phyloP scores from a whole-genome alignment of 2,797 vertebrate species.

The Channa striata region DNA sequence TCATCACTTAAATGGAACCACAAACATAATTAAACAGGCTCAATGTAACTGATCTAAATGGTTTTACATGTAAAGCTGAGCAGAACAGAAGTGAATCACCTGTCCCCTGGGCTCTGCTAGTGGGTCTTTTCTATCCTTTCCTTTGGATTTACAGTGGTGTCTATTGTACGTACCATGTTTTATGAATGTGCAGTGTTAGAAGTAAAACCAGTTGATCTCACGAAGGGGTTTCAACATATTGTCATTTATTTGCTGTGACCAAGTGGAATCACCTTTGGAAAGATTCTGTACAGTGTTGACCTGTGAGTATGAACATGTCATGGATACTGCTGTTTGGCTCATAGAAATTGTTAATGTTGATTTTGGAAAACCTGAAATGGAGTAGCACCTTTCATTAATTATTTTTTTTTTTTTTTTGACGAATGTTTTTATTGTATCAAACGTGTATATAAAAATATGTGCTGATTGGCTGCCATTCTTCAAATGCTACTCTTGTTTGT shows the following conservation, averaged over 20 bases:
- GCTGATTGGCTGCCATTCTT: neutral
- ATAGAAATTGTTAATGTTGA: slow-evolving; percentile 2
- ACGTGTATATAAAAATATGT: neutral
- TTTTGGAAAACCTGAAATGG: neutral
- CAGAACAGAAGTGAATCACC: slow-evolving; percentile 71
- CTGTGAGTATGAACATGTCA: slow-evolving; percentile 62
- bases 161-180: neutral
- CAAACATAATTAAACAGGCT: neutral
- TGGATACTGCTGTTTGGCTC: slow-evolving; percentile 28
- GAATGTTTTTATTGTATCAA: neutral
- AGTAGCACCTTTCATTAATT: neutral
- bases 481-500: neutral
- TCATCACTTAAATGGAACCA: neutral
- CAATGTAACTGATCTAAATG: neutral
- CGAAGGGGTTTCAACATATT: slow-evolving; percentile 8
- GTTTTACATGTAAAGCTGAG: slow-evolving; percentile 37
- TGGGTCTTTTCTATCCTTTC: slow-evolving; percentile 69
- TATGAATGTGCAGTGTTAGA: neutral
- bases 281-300: slow-evolving; percentile 64
- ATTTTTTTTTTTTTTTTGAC: neutral
- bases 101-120: slow-evolving; percentile 49
- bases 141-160: slow-evolving; percentile 24
- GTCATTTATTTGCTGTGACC: slow-evolving; percentile 62
- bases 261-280: slow-evolving; percentile 64
- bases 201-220: too few relatives aligned